Conservation (phyloP, 2,113 vertebrate species). For the Amphiprion percula region DNA sequence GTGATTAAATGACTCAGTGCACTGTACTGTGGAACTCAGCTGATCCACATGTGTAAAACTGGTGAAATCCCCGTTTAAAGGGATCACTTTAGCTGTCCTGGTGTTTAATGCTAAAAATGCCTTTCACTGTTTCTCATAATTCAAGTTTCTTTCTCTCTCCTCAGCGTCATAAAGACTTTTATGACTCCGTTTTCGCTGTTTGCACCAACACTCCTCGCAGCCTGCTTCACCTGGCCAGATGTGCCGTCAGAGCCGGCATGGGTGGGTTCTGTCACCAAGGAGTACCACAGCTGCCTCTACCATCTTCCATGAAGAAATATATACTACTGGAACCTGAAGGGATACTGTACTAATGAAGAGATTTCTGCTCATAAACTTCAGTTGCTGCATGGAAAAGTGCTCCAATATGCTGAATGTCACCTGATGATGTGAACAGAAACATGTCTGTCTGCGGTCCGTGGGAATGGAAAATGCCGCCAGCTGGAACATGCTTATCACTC, state of each 20-base stretch:
- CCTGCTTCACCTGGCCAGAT: conserved; percentile 92
- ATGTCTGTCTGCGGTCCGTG: background rate
- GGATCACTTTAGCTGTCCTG: background rate
- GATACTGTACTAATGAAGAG: conserved; percentile 80
- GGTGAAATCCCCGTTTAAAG: background rate
- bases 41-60: background rate
- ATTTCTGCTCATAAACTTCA: background rate
- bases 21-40: too few relatives aligned
- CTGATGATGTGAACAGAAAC: background rate
- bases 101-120: background rate
- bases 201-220: conserved; percentile 91
- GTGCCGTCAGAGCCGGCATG: conserved; percentile 86
- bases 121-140: background rate
- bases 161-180: conserved; percentile 90
- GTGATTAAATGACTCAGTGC: too few relatives aligned
- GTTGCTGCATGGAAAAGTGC: too few relatives aligned
- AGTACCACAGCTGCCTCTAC: conserved; percentile 88
- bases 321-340: conserved; percentile 94
- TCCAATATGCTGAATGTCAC: too few relatives aligned
- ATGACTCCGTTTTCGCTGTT: conserved; percentile 90
- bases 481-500: conserved; percentile 10
- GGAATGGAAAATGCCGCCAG: background rate
- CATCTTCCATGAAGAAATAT: conserved; percentile 89
- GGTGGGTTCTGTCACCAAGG: conserved; percentile 83
- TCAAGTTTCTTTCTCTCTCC: conserved; percentile 44